Base-by-base conservation (phyloP, 2,797 vertebrate genomes). In the Poeciliopsis infans region DNA sequence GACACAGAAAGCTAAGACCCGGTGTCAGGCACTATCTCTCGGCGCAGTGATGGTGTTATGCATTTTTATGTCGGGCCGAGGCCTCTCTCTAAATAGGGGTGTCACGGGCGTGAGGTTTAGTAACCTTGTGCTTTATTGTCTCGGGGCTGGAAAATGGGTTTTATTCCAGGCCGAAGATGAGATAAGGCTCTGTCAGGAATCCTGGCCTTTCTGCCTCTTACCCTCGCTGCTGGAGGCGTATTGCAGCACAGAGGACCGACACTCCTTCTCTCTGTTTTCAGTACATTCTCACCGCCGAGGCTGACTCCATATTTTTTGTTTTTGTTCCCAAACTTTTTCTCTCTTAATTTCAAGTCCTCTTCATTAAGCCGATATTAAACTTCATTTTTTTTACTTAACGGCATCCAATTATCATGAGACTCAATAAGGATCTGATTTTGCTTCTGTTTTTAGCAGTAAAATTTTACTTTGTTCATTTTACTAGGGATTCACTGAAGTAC, bases 91-190 rank as follows among this genome's bases (percentile, higher is more conserved):
- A 93, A 94, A 94, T 94, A 92, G 90, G 87, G 88, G 92, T 94
- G 93, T 94, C 94, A 94, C 61, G 83, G 94, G 89, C 90, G 87
- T 84, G 83, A 88, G 93, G 90, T 92, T 94, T 79, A 77, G 90
- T 94, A 95, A 94, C 95, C 93, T 95, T 93, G 92, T 88, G 93
- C 91, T 93, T 94, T 96, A 95, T 95, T 95, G 93, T 95, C 93
- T 93, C 83, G 66, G 80, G 86, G 86, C 85, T 93, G 93, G 94
- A 94, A 94, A 95, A 94, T 93, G 89, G 92, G 89, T 96, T 96
- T 95, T 95, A 94, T 95, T 95, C 93, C 90, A 91, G 88, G 83
- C 88, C 89, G 92, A 91, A 94, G 94, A 95, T 95, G 92, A 95
- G 94, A 95, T 95, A 95, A 94, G 94, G 85, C 92, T 90, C 88